Conservation (phyloP, 1,140 invertebrate genomes). For the Dreissena rostriformis region DNA sequence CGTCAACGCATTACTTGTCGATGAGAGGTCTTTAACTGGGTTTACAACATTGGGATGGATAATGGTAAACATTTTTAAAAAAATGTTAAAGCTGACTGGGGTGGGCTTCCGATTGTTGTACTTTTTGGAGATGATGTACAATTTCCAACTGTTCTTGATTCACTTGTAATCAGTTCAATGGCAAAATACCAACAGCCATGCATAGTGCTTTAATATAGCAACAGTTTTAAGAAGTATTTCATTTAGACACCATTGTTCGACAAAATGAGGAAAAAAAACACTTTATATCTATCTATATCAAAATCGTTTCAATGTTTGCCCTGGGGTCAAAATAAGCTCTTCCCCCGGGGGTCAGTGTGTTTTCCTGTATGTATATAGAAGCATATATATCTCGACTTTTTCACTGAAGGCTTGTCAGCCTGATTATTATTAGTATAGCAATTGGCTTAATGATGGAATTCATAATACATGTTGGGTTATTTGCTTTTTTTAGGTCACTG, state of each 20-base stretch:
- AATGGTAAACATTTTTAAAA: conserved; percentile 45
- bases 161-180: conserved; percentile 44
- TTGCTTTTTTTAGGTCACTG: too few species aligned
- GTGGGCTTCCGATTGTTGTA: conserved; percentile 55
- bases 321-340: too few species aligned
- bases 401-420: too few species aligned
- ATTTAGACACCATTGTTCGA: conserved; percentile 25
- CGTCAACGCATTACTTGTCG: conserved; percentile 56
- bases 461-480: too few species aligned
- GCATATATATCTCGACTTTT: too few species aligned
- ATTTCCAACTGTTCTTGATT: conserved; percentile 56
- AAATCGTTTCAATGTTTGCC: too few species aligned
- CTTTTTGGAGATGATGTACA: conserved; percentile 62
- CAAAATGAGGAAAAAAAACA: conserved; percentile 29
- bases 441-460: too few species aligned
- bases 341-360: too few species aligned
- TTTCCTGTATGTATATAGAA: too few species aligned
- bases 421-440: too few species aligned
- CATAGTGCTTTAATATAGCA: conserved; percentile 50
- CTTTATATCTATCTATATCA: too few species aligned
- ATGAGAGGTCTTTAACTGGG: conserved; percentile 63
- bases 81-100: conserved; percentile 26
- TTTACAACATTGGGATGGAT: conserved; percentile 58
- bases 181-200: conserved; percentile 22
- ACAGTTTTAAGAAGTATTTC: conserved; percentile 28